Conservation (phyloP, 2,113 vertebrate genomes). For the Psettodes erumei region DNA sequence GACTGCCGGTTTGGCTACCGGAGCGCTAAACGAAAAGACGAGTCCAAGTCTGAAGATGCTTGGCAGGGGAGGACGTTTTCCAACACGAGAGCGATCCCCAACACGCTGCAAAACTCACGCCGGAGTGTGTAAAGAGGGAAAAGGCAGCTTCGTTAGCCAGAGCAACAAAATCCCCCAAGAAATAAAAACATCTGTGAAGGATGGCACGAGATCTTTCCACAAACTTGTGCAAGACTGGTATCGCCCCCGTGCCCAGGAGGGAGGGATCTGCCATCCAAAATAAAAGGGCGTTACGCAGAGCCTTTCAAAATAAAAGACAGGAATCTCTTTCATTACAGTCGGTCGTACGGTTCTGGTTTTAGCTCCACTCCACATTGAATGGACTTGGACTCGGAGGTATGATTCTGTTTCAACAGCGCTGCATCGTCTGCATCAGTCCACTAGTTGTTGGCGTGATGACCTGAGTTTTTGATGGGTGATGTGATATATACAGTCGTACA, state of each 20-base stretch:
- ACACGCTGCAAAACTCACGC: no score
- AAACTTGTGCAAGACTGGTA: not conserved
- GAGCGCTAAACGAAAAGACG: not conserved
- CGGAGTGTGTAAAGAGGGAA: no score
- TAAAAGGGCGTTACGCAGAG: not conserved
- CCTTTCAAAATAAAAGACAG: not conserved
- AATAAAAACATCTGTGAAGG: not conserved
- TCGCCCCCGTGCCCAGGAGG: no score
- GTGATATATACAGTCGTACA: no score
- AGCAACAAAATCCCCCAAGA: no score
- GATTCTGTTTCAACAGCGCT: not conserved
- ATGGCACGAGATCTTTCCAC: not conserved
- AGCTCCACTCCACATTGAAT: no score
- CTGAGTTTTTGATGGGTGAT: no score
- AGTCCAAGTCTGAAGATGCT: not conserved
- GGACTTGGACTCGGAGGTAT: not conserved
- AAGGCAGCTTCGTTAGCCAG: not conserved
- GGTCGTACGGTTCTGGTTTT: no score
- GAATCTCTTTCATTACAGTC: no score
- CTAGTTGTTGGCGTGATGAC: not conserved
- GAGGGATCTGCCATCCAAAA: not conserved
- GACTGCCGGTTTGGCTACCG: not conserved
- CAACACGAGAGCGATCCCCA: not conserved
- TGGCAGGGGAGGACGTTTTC: not conserved
- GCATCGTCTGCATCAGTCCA: not conserved